Base-by-base conservation (phyloP, 2,888 invertebrate species). In the Endotricha flammealis region DNA sequence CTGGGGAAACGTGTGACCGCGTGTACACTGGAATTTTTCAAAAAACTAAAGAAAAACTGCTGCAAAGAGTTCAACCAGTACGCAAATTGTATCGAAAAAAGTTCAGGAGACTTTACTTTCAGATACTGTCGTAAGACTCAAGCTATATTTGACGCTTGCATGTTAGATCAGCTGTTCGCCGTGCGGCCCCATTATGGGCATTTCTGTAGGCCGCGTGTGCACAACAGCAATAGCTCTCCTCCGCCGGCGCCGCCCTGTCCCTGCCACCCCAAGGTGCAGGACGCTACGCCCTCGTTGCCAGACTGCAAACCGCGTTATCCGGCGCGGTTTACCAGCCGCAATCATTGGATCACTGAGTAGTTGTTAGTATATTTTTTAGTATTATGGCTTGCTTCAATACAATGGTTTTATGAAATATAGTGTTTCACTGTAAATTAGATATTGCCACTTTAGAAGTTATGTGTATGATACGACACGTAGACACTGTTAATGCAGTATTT, bases 1-100 rank as follows among this genome's bases (percentile, higher is more conserved):
- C 93, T 96, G 60, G 98, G 98, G 1, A 96, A 94, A 76, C 91
- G 89, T 2, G 96, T 98, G 0, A 98, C 98, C 0, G 85, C 88
- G 12, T 98, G 98, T 74, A 91, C 95, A 1, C 50, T 96, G 42
- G 90, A 93, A 36, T 95, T 97, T 65, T 96, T 98, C 50, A 89
- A 90, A 29, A 90, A 91, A 61, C 89, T 99, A 3, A 98, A 97
- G 71, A 90, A 89, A 43, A 79, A 89, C 36, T 99, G 98, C 65
- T 80, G 88, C 31, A 88, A 90, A 16, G 96, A 97, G 73, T 97
- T 98, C 64, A 91, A 91, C 45, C 92, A 93, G 60, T 96, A 96
- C 73, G 92, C 92, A 22, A 55, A 71, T 11, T 85, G 85, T 39
- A 39, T 98, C 27, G 95, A 97, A 60, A 92, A 92, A 64, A 93